These are phyloP conservation scores for Oryctolagus cuniculus DNA, from an alignment of 2,113 vertebrate genomes.

Conservation along the genomic window DNA sequence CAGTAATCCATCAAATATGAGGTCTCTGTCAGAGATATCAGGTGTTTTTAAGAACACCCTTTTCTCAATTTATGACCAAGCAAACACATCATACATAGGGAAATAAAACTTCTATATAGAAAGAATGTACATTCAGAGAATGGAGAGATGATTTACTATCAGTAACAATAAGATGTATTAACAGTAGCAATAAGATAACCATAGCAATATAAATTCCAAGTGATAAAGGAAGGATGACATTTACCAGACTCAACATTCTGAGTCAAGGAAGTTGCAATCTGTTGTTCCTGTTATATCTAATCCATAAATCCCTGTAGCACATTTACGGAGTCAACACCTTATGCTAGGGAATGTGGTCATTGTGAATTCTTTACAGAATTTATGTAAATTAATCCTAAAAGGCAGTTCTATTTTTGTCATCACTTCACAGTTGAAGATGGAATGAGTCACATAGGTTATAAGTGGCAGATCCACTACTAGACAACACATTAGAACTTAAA, in stretches of 20 bases:
- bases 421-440: neutral
- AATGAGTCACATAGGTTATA: neutral
- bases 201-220: neutral
- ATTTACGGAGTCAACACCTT: neutral
- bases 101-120: neutral
- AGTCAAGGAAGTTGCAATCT: neutral
- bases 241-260: neutral
- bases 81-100: neutral
- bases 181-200: neutral
- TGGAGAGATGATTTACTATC: no score
- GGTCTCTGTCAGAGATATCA: neutral
- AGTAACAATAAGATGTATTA: neutral
- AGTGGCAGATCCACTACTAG: neutral
- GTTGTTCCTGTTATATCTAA: neutral
- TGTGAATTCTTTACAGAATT: neutral
- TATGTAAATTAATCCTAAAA: neutral
- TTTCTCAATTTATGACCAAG: neutral
- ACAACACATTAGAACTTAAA: no score
- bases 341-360: neutral
- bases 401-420: neutral
- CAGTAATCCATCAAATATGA: neutral
- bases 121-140: neutral
- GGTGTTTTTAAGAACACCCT: neutral
- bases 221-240: neutral
- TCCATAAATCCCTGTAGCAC: neutral